Conservation (phyloP, 1,140 invertebrate species). For the Brachionus koreanus region DNA sequence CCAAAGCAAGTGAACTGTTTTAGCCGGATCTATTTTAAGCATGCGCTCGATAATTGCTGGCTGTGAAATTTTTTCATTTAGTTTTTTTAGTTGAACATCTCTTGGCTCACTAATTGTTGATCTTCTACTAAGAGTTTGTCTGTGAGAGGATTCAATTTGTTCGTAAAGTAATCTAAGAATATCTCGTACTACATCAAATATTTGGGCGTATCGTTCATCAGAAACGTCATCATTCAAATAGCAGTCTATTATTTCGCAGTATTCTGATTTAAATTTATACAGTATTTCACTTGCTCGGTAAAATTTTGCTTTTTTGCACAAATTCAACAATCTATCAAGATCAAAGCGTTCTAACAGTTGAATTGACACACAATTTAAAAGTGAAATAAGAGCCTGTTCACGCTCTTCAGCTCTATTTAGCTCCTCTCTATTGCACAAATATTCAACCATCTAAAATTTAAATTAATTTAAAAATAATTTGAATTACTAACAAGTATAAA, state of each 20-base stretch:
- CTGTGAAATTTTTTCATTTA: background rate
- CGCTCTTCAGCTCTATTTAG: slow-evolving; percentile 66
- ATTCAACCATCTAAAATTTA: slow-evolving; percentile 46
- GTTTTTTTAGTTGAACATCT: slow-evolving; percentile 41
- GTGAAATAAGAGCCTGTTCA: slow-evolving; percentile 73
- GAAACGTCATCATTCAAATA: slow-evolving; percentile 61
- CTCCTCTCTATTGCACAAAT: slow-evolving; percentile 54
- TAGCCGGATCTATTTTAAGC: background rate
- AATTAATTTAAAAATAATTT: too few relatives aligned
- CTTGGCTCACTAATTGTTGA: background rate
- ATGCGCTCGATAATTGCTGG: background rate
- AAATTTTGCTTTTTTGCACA: slow-evolving; percentile 66
- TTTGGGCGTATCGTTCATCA: background rate
- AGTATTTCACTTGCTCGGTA: slow-evolving; percentile 66
- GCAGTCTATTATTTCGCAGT: slow-evolving; percentile 63
- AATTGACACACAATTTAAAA: background rate
- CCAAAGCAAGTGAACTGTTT: slow-evolving; percentile 36
- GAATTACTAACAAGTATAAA: too few relatives aligned
- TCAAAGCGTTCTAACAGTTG: slow-evolving; percentile 66
- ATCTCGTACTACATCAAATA: slow-evolving; percentile 19
- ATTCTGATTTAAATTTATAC: slow-evolving; percentile 62
- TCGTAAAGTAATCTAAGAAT: slow-evolving; percentile 45
- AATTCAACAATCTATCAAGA: slow-evolving; percentile 62
- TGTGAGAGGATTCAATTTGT: background rate
- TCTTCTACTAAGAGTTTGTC: background rate